phyloP scores from a whole-genome alignment of 1,140 invertebrate genomes.

The Papilio glaucus region DNA sequence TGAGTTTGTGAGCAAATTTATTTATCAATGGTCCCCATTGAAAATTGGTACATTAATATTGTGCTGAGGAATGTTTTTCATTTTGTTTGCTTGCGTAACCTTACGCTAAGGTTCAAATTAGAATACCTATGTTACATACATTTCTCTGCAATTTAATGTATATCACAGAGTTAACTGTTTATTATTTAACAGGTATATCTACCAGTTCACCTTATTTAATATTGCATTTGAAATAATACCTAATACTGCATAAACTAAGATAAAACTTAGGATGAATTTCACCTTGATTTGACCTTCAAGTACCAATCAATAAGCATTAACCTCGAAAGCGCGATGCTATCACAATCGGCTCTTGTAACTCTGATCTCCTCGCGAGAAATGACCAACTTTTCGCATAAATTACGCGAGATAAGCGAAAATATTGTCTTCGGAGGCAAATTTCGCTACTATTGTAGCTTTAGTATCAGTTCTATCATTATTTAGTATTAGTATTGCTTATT shows the following conservation, averaged over 20 bases:
- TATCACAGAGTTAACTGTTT: background rate
- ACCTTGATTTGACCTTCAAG: constrained; percentile 10
- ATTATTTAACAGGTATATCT: background rate
- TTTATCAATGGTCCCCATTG: constrained; percentile 20
- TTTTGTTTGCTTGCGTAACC: background rate
- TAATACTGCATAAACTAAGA: too few species aligned
- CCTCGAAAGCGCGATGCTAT: constrained; percentile 47
- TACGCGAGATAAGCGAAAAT: constrained; percentile 74
- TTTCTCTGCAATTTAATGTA: background rate
- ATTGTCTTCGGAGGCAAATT: constrained; percentile 74
- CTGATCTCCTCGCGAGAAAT: constrained; percentile 55
- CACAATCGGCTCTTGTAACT: constrained; percentile 66
- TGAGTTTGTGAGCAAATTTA: constrained; percentile 10
- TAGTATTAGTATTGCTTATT: background rate
- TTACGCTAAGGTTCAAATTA: background rate
- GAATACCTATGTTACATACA: background rate
- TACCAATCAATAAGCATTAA: constrained; percentile 18
- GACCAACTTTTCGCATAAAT: constrained; percentile 68
- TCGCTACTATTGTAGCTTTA: constrained; percentile 60
- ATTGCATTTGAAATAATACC: too few species aligned
- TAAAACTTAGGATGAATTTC: too few species aligned
- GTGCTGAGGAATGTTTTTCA: background rate
- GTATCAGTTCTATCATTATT: constrained; percentile 50
- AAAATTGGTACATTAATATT: constrained; percentile 14
- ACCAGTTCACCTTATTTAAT: too few species aligned